phyloP scores from a whole-genome alignment of 1,140 invertebrate species.

The Diorhabda elongata region DNA sequence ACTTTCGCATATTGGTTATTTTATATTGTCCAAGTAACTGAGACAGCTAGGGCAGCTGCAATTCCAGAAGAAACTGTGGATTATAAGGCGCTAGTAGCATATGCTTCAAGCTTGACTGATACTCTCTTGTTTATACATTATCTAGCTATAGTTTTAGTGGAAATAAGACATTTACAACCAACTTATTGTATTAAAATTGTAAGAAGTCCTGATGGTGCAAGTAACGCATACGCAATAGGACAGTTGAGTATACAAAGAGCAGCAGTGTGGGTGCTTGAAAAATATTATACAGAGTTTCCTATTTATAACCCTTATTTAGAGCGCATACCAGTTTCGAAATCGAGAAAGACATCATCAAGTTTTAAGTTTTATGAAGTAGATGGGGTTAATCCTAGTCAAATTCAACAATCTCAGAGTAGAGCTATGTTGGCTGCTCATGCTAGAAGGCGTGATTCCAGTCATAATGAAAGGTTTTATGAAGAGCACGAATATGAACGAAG shows the following conservation, averaged over 20 bases:
- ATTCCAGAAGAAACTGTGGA: conserved; percentile 73
- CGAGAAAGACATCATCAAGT: conserved; percentile 70
- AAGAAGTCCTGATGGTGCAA: conserved; percentile 90
- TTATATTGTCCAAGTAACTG: conserved; percentile 86
- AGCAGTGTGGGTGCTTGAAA: conserved; percentile 88
- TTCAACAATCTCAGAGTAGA: conserved; percentile 61
- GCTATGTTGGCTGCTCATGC: conserved; percentile 68
- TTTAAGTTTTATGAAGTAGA: conserved; percentile 98
- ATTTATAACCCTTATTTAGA: conserved; percentile 96
- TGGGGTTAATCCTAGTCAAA: conserved; percentile 66
- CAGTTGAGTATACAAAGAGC: conserved; percentile 92
- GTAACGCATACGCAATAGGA: conserved; percentile 80
- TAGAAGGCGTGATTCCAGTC: conserved; percentile 73
- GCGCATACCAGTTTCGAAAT: conserved; percentile 80
- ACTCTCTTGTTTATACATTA: conserved; percentile 94
- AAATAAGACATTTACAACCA: conserved; percentile 86
- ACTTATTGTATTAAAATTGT: conserved; percentile 88
- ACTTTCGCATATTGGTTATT: conserved; percentile 97
- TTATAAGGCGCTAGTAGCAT: conserved; percentile 82
- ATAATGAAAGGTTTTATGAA: conserved; percentile 96
- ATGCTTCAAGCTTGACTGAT: conserved; percentile 86
- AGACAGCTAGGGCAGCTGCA: conserved; percentile 70
- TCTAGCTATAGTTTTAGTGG: conserved; percentile 85
- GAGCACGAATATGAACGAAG: conserved; percentile 94
- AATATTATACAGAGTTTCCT: conserved; percentile 94